Base-by-base conservation (phyloP, 2,888 invertebrate species). In the Galeruca laticollis region DNA sequence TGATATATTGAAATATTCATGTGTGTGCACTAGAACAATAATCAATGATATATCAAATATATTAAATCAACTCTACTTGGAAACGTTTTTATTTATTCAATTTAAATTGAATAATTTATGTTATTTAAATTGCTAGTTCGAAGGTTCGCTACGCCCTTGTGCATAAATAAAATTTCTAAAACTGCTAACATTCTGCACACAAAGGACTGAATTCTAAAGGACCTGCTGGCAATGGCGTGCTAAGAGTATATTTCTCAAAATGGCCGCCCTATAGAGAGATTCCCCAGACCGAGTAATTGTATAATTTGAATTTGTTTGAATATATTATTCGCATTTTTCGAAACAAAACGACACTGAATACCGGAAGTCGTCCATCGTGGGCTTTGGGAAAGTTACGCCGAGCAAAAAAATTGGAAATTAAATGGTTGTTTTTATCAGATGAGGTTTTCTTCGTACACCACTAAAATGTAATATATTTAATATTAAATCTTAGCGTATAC, bases 271-370 rank as follows among this genome's bases (percentile, higher is more conserved):
- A 65, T 35, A 18, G n/a, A 47, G 43, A 26, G 43, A 60, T 54
- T 66, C 60, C 54, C 59, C 63, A 70, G 70, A 70, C 67, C 70
- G 70, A 70, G 67, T 70, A 70, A 70, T 68, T 70, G 70, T 67
- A 70, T 70, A 70, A 70, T 70, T 70, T 70, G 67, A 70, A 70
- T 70, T 67, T 70, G 70, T 70, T 70, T 67, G 67, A 70, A 70
- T 70, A 70, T 63, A 68, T 70, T 70, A 70, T 70, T 68, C 67
- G 60, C 70, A 60, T 67, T 70, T 70, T 70, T 63, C 11, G 43
- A 63, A 70, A 63, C 59, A 70, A 68, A 70, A 67, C 60, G 67
- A 67, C 62, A 67, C 67, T 37, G 33, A 59, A 31, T 20, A 37
- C 51, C 40, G 70, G 70, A 70, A 70, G 63, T 67, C 59, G 63